Percentiles rank a stretch among this genome's conserved stretches.
Evolutionary conservation across 1,140 invertebrate species (phyloP).

Genomic region (Mizuhopecten yessoensis): DNA sequence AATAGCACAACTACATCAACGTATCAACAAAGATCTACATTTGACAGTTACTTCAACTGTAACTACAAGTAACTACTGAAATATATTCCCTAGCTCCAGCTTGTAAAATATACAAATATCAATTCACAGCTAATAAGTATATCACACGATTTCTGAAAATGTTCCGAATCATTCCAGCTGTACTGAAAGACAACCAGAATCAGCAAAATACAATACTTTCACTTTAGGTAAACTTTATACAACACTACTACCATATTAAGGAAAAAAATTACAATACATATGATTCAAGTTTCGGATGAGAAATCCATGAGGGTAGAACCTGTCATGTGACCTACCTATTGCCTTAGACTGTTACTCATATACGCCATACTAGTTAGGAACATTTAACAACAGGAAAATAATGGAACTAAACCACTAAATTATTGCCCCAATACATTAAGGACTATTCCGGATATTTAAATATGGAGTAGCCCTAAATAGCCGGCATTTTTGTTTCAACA

Average conservation of each 20-base stretch:
- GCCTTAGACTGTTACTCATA: background rate
- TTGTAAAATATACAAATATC: too few species aligned
- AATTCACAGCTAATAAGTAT: background rate
- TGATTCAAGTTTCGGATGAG: background rate
- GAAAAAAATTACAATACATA: background rate
- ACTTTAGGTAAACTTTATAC: constrained; percentile 4
- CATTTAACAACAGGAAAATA: background rate
- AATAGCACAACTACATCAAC: background rate
- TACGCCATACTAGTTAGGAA: constrained; percentile 15
- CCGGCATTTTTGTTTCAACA: background rate
- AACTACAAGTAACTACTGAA: background rate
- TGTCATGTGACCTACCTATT: background rate
- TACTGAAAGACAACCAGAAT: constrained; percentile 9
- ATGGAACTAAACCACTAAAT: background rate
- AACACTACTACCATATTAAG: background rate
- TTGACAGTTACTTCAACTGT: background rate
- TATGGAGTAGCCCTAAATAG: background rate
- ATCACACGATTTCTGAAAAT: background rate
- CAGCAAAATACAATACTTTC: background rate
- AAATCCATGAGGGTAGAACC: constrained; percentile 5
- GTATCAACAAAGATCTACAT: too few species aligned
- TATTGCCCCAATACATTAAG: constrained; percentile 13
- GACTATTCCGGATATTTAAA: background rate
- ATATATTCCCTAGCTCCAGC: background rate
- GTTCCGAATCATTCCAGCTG: background rate